These are phyloP conservation scores for Cremastobaeus sp. DNA, from an alignment of 2,888 invertebrate species.

Conservation along the genomic window DNA sequence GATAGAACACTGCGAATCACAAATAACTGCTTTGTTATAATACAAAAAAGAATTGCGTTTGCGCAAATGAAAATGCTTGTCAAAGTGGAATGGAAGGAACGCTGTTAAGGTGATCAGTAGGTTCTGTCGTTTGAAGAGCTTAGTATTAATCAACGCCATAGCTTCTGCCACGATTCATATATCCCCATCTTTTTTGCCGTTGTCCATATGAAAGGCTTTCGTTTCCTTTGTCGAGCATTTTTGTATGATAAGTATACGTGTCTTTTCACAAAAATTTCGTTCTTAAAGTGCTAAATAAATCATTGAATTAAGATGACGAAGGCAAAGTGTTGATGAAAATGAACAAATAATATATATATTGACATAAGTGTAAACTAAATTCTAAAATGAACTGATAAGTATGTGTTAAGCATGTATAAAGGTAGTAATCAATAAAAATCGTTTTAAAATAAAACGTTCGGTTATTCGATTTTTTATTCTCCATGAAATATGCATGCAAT, in stretches of 20 bases:
- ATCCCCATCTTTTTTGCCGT: no score
- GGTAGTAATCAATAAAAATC: conserved; percentile 76
- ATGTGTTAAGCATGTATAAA: conserved; percentile 75
- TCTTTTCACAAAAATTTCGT: not conserved
- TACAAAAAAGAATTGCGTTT: conserved; percentile 2
- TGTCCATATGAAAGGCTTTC: no score
- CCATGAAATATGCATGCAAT: no score
- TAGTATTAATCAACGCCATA: not conserved
- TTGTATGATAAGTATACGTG: no score
- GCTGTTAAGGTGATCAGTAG: not conserved
- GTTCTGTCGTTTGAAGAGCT: not conserved
- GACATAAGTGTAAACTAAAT: conserved; percentile 66
- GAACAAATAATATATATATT: conserved; percentile 65
- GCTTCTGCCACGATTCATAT: no score
- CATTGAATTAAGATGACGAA: conserved; percentile 26
- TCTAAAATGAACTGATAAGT: conserved; percentile 67
- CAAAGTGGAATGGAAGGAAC: not conserved
- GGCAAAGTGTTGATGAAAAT: conserved; percentile 41
- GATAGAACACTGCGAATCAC: conserved; percentile 4
- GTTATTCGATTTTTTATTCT: no score
- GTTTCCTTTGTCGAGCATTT: no score
- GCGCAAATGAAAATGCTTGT: conserved; percentile 13
- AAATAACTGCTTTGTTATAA: conserved; percentile 18
- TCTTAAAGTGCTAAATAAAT: not conserved
- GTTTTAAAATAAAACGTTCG: conserved; percentile 76